phyloP scores from a whole-genome alignment of 2,888 invertebrate genomes.

The Machimus rusticus region DNA sequence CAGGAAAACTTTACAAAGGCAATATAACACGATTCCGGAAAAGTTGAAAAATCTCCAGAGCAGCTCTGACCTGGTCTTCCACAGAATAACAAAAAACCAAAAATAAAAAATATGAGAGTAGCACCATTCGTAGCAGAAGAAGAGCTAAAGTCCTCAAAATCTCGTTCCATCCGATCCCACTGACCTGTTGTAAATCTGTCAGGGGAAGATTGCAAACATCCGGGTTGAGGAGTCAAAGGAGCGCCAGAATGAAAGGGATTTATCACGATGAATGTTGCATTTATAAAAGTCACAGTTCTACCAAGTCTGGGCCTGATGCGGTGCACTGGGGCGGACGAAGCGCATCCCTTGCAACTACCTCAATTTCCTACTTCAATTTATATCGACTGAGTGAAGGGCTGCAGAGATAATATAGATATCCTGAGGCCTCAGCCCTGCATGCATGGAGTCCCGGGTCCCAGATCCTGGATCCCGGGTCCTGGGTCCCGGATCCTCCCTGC shows the following conservation, averaged over 20 bases:
- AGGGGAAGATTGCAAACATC: constrained; percentile 21
- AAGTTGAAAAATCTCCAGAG: background rate
- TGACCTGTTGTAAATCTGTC: constrained; percentile 39
- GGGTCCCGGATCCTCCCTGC: background rate
- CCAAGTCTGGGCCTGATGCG: background rate
- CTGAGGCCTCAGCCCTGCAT: background rate
- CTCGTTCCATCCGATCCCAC: constrained; percentile 7
- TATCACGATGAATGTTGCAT: constrained; percentile 38
- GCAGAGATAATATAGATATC: constrained; percentile 17
- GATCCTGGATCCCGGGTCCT: too few relatives aligned
- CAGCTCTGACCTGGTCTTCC: background rate
- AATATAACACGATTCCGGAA: background rate
- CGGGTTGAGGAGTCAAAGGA: constrained; percentile 32
- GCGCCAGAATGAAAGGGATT: constrained; percentile 10
- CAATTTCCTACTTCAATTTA: constrained; percentile 35
- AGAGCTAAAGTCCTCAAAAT: background rate
- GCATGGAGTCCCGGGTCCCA: background rate
- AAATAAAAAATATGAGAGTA: background rate
- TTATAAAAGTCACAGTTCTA: constrained; percentile 26
- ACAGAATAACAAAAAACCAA: background rate
- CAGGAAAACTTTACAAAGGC: background rate
- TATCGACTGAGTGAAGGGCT: background rate
- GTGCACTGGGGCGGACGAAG: background rate
- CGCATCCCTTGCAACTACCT: background rate
- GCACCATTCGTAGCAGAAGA: background rate